Evolutionary conservation across 2,888 invertebrate species (phyloP), one percentile per base, ranked within the genome.

Genomic region (Mimumesa dahlbomi): DNA sequence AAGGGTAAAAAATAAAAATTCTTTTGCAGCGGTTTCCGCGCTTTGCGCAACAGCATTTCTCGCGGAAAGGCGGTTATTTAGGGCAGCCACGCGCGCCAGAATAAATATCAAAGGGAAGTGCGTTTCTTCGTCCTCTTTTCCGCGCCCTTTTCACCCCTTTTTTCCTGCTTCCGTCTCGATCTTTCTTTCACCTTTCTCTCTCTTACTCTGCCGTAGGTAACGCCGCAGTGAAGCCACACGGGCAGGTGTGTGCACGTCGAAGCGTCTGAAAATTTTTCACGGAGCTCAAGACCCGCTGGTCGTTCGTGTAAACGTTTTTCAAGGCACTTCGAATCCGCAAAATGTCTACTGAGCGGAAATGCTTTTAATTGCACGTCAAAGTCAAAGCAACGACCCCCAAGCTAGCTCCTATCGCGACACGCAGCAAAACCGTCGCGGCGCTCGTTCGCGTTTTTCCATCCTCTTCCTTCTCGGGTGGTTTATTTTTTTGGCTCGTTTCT

Each of bases 341-440:
- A 84, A 82, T 78, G 82, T 78, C 82, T 75, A 77, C 77, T 76
- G 77, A 79, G 82, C 82, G 82, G 81, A 83, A 85, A 85, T 80
- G 82, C 84, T 85, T 85, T 85, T 85, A 85, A 85, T 85, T 85
- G 82, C 84, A 80, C 82, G 83, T 85, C 83, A 85, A 84, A 84
- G 85, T 84, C 82, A 82, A 82, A 83, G 82, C 61, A 46, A 21
- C 70, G 56, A 56, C 46, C 69, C 56, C 61, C n/a, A 22, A 45
- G 42, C 25, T 25, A 25, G n/a, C 52, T 25, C 34, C 19, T 34
- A 45, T 62, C 65, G 53, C 48, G 62, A 48, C 61, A 48, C 65
- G 62, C 46, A 46, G 25, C 18, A 11, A 21, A 6, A 21, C 48
- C 36, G 36, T 29, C 29, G 21, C 43, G 7, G 2, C 13, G 2